Base-by-base conservation (phyloP, 2,888 invertebrate species). In the Chironomus tentans region DNA sequence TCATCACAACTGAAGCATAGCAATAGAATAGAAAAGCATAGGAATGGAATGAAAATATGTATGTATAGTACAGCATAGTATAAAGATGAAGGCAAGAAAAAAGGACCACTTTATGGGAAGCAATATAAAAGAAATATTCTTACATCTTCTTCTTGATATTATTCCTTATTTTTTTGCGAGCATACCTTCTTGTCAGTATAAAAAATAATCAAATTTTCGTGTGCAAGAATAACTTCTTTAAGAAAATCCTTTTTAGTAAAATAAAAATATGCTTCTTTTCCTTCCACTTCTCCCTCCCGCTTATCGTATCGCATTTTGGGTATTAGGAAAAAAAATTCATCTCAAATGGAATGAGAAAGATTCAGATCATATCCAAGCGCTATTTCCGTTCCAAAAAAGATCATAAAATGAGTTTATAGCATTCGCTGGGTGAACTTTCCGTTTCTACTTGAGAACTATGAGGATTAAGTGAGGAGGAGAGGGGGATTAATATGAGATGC, bases 81-180 rank as follows among this genome's bases (percentile, higher is more conserved):
- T 38, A 38, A 38, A 38, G 38, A 21, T 13, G 6, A 24, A 65
- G 65, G 21, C 56, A 71, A 15, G 48, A 56, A 70, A 47, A 69
- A 28, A 56, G 71, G 71, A 56, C 71, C 71, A 71, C 71, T 71
- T 71, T 71, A 71, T 71, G 71, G n/a, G 56, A 56, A 71, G 71
- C 71, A 71, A 71, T 71, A 71, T 71, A 71, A 50, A 65, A 65
- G 65, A 65, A 65, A 22, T 65, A 22, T 65, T 62, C 10, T 15
- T 56, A 12, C 65, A 65, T 38, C 38, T 38, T 38, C 38, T 38
- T 38, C 38, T 38, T 38, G 38, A 38, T 38, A 38, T 38, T 38
- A 38, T 38, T 38, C 38, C 38, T 38, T 38, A 38, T 38, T 38
- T 38, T 38, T 38, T 38, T 38, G 21, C 65, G 13, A 50, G 56